phyloP scores from a whole-genome alignment of 2,113 vertebrate species.

The Opisthocomus hoazin region DNA sequence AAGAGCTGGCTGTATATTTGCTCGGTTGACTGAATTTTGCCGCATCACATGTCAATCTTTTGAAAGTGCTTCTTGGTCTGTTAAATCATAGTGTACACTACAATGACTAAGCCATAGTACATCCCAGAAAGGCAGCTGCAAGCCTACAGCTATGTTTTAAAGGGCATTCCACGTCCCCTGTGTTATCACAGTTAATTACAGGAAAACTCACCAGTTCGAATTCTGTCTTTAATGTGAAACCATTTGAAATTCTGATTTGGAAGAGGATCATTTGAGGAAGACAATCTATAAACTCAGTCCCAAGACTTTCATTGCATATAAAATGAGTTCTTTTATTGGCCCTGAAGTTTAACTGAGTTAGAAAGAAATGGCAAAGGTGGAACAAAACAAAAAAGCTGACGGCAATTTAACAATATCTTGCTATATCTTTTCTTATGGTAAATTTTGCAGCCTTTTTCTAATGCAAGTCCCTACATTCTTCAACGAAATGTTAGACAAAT shows the following conservation, averaged over 20 bases:
- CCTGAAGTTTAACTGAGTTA: background rate
- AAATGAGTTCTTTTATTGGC: background rate
- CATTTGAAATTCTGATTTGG: slow-evolving; percentile 43
- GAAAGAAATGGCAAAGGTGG: background rate
- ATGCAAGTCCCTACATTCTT: background rate
- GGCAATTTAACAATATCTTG: background rate
- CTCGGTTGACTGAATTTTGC: background rate
- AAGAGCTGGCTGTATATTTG: background rate
- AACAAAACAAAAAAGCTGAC: background rate
- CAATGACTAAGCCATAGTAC: background rate
- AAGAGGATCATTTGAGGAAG: background rate
- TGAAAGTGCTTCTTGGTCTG: background rate
- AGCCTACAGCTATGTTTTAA: background rate
- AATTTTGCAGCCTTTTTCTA: background rate
- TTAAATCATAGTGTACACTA: background rate
- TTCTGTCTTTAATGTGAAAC: background rate
- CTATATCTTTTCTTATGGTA: background rate
- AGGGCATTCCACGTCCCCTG: background rate
- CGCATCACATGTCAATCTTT: background rate
- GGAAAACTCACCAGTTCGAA: background rate
- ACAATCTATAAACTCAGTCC: slow-evolving; percentile 4
- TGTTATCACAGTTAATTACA: slow-evolving; percentile 31
- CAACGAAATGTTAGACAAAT: background rate
- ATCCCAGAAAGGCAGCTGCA: background rate
- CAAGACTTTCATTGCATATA: background rate